Evolutionary conservation across 2,888 invertebrate genomes (phyloP).

Genomic region (Xylophagus ater): DNA sequence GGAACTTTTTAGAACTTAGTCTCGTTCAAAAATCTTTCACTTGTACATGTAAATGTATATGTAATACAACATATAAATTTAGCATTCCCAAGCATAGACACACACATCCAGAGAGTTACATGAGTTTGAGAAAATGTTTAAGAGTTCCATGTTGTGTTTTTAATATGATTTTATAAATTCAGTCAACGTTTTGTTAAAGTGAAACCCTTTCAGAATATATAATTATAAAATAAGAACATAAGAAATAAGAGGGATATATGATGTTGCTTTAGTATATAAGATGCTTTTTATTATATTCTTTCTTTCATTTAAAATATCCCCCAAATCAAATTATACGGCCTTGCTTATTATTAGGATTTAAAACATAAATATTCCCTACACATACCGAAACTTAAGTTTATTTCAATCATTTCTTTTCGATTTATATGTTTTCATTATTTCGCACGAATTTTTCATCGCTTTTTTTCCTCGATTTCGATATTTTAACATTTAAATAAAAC

Average conservation of each 20-base stretch:
- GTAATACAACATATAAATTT: not conserved
- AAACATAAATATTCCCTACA: conserved; percentile 11
- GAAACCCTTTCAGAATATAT: conserved; percentile 16
- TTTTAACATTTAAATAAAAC: too few relatives aligned
- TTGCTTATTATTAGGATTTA: conserved; percentile 9
- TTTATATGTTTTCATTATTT: too few relatives aligned
- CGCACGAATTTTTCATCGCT: too few relatives aligned
- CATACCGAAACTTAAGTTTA: conserved; percentile 5
- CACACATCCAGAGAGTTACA: too few relatives aligned
- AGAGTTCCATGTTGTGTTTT: conserved; percentile 13
- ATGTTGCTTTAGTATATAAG: too few relatives aligned
- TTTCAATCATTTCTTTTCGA: too few relatives aligned
- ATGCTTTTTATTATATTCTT: too few relatives aligned
- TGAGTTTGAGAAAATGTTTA: too few relatives aligned
- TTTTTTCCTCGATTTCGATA: too few relatives aligned
- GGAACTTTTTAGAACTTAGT: too few relatives aligned
- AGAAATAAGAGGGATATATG: too few relatives aligned
- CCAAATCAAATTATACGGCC: conserved; percentile 5
- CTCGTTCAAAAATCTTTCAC: not conserved
- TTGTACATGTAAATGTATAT: conserved; percentile 1
- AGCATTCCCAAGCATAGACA: not conserved
- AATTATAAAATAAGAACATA: conserved; percentile 14
- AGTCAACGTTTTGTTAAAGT: conserved; percentile 16
- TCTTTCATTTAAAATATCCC: too few relatives aligned
- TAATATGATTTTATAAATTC: conserved; percentile 18